Conservation (phyloP, 2,113 vertebrate genomes). For the Ceyx melanurus region DNA sequence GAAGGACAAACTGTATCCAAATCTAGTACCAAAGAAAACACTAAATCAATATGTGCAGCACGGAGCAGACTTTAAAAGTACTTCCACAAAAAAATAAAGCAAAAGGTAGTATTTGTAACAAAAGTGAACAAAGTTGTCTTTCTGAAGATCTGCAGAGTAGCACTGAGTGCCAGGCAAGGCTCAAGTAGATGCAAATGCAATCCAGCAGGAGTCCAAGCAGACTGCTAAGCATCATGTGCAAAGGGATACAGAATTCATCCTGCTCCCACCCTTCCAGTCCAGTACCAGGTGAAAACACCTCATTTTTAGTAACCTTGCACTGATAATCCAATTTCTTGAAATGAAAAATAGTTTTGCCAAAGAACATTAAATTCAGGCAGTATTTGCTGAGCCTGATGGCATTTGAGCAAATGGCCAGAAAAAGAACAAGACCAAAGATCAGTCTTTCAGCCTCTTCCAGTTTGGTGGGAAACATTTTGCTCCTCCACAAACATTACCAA, state of each 20-base stretch:
- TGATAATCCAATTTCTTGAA: slow-evolving; percentile 1
- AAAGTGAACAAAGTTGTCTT: not conserved
- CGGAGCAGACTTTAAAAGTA: not conserved
- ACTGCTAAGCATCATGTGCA: not conserved
- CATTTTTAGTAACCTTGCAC: not conserved
- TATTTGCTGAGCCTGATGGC: not conserved
- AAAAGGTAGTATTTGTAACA: not conserved
- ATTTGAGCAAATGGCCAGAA: not conserved
- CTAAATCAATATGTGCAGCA: not conserved
- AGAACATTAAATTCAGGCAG: not conserved
- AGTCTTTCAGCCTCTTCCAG: not conserved
- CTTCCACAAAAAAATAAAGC: not conserved
- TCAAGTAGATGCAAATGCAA: not conserved
- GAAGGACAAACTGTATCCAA: not conserved
- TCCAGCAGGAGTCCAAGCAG: not conserved
- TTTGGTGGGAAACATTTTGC: not conserved
- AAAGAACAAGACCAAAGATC: not conserved
- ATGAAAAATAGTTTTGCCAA: slow-evolving; percentile 42
- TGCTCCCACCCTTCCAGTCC: not conserved
- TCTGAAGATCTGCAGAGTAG: not conserved
- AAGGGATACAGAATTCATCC: not conserved
- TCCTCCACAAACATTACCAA: not conserved
- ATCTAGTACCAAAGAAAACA: not conserved
- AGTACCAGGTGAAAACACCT: not conserved
- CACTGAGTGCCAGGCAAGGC: not conserved